These are phyloP conservation scores for Merops nubicus DNA, from an alignment of 2,113 vertebrate genomes.

Conservation along the genomic window DNA sequence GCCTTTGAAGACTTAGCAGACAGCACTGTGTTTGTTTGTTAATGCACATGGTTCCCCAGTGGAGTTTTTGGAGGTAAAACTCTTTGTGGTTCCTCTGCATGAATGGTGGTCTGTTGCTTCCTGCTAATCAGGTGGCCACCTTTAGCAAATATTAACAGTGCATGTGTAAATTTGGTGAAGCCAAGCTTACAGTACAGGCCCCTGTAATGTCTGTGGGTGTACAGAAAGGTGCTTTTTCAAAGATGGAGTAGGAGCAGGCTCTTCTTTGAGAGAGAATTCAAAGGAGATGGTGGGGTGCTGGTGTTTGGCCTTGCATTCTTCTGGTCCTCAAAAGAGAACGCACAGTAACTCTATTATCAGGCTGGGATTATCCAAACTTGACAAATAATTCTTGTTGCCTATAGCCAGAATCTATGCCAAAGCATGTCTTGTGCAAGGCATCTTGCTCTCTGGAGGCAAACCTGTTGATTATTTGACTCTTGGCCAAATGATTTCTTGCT, in stretches of 20 bases:
- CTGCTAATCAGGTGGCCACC: not conserved
- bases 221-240: not conserved
- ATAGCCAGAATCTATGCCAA: not conserved
- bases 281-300: not conserved
- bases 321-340: not conserved
- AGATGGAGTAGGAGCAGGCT: not conserved
- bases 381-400: not conserved
- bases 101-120: not conserved
- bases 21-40: not conserved
- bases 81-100: not conserved
- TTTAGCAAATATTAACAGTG: not conserved
- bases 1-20: not conserved
- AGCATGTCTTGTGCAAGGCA: not conserved
- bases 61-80: not conserved
- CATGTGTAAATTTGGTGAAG: not conserved
- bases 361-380: not conserved
- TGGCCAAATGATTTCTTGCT: constrained; percentile 57
- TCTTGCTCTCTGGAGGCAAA: constrained; percentile 20
- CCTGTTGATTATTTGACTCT: constrained; percentile 45
- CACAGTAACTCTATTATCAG: not conserved
- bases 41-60: not conserved
- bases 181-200: not conserved
- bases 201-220: not conserved
- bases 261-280: not conserved
- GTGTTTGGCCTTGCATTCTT: not conserved